Evolutionary conservation across 2,797 vertebrate species (phyloP), one percentile per base, ranked within the genome.

Genomic region (Atherinosoma microstoma): DNA sequence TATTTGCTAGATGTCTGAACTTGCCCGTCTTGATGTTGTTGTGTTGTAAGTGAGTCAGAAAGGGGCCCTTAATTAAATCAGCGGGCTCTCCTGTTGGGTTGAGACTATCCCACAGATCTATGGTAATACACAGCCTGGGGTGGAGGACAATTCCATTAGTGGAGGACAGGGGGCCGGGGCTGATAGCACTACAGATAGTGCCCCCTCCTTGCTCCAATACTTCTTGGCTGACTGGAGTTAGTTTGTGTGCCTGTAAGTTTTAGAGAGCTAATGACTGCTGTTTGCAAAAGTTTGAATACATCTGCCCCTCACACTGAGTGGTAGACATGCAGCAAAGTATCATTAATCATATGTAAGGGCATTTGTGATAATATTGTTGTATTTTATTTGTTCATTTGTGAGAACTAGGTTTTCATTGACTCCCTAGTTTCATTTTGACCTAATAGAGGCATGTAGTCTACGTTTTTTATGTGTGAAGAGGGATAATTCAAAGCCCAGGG

Each of bases 31-130:
- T 85, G 78, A 88, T 90, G 76, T 81, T 85, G 86, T 84, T 84
- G 86, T 88, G 82, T 81, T 80, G 86, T 86, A 89, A 92, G 89
- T 91, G 88, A 92, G 88, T 91, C 86, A 88, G 88, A 92, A 88
- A 87, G 88, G 85, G 75, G 71, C 83, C 82, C 87, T 91, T 95
- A 93, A 95, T 95, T 94, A 91, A 94, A 95, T 95, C 93, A 94
- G 67, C 73, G 82, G 84, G 82, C 90, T 90, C 89, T 92, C 88
- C 90, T 90, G 87, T 88, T 87, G 81, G 83, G 91, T 89, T 87
- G 87, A 91, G 88, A 91, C 91, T 90, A 92, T 92, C 87, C 94
- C 92, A 87, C 90, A 94, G 92, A 94, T 94, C 94, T 92, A 94
- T 93, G 92, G 89, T 93, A 93, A 94, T 93, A 93, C 84, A 84